Percentiles rank a stretch among this genome's conserved stretches.
Conservation (phyloP, 2,113 vertebrate species). For the Sceloporus tristichus region DNA sequence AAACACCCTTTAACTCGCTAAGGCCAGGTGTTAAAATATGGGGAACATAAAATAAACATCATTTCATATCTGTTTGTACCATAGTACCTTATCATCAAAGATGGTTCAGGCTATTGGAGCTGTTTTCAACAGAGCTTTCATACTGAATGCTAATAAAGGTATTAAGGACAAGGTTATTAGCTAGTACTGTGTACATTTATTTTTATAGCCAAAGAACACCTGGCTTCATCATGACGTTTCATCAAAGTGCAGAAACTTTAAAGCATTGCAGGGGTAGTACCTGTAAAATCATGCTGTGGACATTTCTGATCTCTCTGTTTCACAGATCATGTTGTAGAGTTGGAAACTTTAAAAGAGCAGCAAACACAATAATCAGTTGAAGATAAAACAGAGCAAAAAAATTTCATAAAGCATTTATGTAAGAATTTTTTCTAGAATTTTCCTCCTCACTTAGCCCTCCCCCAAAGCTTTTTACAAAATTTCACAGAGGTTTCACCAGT, state of each 20-base stretch:
- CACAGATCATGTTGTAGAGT: neutral
- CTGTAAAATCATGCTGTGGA: neutral
- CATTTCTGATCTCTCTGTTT: neutral
- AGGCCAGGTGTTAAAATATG: constrained; percentile 42
- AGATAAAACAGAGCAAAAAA: neutral
- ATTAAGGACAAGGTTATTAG: constrained; percentile 52
- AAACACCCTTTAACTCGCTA: neutral
- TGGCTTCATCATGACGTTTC: constrained; percentile 22
- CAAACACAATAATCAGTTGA: neutral
- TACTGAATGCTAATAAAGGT: constrained; percentile 56
- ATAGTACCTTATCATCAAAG: constrained; percentile 31
- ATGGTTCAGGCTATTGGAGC: constrained; percentile 28
- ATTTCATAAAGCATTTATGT: neutral
- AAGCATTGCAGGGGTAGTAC: neutral
- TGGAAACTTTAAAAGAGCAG: neutral
- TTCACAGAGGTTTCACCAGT: too few relatives aligned
- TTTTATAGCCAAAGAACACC: constrained; percentile 34
- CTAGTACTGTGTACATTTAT: neutral
- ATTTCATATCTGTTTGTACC: constrained; percentile 31
- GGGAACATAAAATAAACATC: constrained; percentile 44
- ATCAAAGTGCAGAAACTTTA: neutral
- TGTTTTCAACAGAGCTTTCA: neutral
- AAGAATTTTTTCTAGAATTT: too few relatives aligned
- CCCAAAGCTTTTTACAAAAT: too few relatives aligned
- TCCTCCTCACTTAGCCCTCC: too few relatives aligned